These are phyloP conservation scores for Leucania comma DNA, from an alignment of 2,888 invertebrate species.

Conservation along the genomic window DNA sequence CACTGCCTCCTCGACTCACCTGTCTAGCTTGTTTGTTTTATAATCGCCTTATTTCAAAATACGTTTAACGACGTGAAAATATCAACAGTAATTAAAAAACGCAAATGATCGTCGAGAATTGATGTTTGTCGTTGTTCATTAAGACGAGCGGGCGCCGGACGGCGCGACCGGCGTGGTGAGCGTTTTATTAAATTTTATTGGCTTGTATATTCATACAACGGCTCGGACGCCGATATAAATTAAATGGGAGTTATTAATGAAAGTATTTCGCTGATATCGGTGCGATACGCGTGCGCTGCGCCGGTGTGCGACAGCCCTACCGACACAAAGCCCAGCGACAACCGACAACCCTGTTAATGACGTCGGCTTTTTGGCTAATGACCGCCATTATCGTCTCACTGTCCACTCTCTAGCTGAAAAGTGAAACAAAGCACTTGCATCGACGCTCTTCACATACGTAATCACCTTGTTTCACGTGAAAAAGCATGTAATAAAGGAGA, in stretches of 20 bases:
- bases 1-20: slow-evolving; percentile 85
- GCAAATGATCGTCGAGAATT: slow-evolving; percentile 82
- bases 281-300: slow-evolving; percentile 48
- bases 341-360: slow-evolving; percentile 73
- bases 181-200: slow-evolving; percentile 86
- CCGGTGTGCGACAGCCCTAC: slow-evolving; percentile 25
- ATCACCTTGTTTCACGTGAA: slow-evolving; percentile 72
- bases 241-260: slow-evolving; percentile 72
- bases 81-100: slow-evolving; percentile 88
- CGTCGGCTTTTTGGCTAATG: slow-evolving; percentile 74
- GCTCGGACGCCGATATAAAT: slow-evolving; percentile 71
- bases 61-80: slow-evolving; percentile 88
- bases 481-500: slow-evolving; percentile 69
- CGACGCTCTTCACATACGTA: slow-evolving; percentile 67
- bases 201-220: slow-evolving; percentile 70
- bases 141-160: slow-evolving; percentile 68
- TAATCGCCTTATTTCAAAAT: slow-evolving; percentile 83
- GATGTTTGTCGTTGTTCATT: slow-evolving; percentile 83
- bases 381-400: slow-evolving; percentile 64
- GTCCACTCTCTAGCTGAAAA: slow-evolving; percentile 63
- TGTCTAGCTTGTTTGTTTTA: slow-evolving; percentile 88
- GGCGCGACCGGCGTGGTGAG: slow-evolving; percentile 73
- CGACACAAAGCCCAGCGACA: slow-evolving; percentile 59
- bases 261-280: slow-evolving; percentile 70
- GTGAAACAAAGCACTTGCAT: slow-evolving; percentile 69